Base-by-base conservation (phyloP, 2,888 invertebrate genomes). In the Cyclophora albipunctata region DNA sequence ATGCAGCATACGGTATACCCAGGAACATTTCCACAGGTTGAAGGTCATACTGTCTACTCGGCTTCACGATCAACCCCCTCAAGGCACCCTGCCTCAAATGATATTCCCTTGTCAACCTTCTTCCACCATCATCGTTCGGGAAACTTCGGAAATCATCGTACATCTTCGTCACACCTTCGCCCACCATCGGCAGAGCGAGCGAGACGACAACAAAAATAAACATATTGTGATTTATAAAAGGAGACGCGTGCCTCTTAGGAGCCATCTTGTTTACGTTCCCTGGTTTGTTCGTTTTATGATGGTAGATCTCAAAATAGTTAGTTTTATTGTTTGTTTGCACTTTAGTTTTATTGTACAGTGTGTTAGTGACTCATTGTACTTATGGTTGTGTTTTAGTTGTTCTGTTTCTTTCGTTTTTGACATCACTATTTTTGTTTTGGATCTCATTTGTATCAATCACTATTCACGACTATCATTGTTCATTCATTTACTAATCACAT, bases 1-100 rank as follows among this genome's bases (percentile, higher is more conserved):
- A 91, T 40, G 94, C 94, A 3, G 96, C 95, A 80, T 95, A 96
- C 3, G 95, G 96, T 63, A 96, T 90, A 3, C 95, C 95, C 49
- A 93, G 83, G 73, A 92, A 95, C 75, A 94, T 93, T 73, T 94
- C 94, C 55, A 95, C 93, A 35, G 86, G 84, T 64, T 91, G 91
- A 51, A 94, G 74, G 40, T 91, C 90, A 49, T 91, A 90, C 61
- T 91, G 91, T 41, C 90, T 81, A 59, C 91, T 91, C 3, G 92
- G 92, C 58, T 92, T 91, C 42, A 92, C 91, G 33, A 93, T 90
- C 54, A 92, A 81, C 46, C 95, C 95, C 62, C 92, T 90, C 5
- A 95, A 72, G 43, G 90, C 89, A 1, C 94, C 94, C 71, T 94
- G 93, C 63, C 91, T 91, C 55, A 93, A 82, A 60, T 87, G 87